A percentile compares a stretch with the other conserved stretches of the same genome.
These are phyloP conservation scores for Neopipo cinnamomea DNA, from an alignment of 2,113 vertebrate species.

Conservation along the genomic window DNA sequence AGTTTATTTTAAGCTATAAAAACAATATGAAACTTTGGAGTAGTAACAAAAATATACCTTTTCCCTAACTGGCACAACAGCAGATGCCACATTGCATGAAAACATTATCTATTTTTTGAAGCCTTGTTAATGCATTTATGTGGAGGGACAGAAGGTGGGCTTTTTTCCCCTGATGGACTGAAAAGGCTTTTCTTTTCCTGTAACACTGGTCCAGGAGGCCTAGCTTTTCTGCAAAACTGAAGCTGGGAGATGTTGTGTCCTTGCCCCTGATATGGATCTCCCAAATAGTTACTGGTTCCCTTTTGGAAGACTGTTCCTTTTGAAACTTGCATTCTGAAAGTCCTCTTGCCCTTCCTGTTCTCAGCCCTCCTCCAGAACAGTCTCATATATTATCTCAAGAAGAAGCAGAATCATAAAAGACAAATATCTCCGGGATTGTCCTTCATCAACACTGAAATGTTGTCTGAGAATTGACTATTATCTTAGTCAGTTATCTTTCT, in stretches of 20 bases:
- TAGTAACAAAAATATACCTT: neutral
- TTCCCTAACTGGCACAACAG: neutral
- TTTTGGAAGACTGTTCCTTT: neutral
- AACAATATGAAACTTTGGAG: neutral
- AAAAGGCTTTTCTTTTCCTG: neutral
- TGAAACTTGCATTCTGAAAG: neutral
- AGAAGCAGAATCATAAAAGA: neutral
- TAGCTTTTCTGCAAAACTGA: neutral
- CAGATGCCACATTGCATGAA: neutral
- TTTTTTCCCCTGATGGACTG: neutral
- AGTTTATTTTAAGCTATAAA: neutral
- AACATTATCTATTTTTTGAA: neutral
- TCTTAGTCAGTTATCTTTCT: neutral
- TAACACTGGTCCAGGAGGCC: neutral
- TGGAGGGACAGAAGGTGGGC: neutral
- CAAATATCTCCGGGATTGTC: neutral
- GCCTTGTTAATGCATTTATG: neutral
- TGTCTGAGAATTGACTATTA: neutral
- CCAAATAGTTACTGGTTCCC: neutral
- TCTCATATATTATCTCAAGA: neutral
- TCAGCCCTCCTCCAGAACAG: neutral
- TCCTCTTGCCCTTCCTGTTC: neutral
- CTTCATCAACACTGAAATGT: neutral
- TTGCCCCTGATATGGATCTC: neutral
- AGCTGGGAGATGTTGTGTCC: neutral